A percentile compares a stretch with the other conserved stretches of the same genome.
Conservation (phyloP, 2,888 invertebrate genomes). For the Epirrhoe alternata region DNA sequence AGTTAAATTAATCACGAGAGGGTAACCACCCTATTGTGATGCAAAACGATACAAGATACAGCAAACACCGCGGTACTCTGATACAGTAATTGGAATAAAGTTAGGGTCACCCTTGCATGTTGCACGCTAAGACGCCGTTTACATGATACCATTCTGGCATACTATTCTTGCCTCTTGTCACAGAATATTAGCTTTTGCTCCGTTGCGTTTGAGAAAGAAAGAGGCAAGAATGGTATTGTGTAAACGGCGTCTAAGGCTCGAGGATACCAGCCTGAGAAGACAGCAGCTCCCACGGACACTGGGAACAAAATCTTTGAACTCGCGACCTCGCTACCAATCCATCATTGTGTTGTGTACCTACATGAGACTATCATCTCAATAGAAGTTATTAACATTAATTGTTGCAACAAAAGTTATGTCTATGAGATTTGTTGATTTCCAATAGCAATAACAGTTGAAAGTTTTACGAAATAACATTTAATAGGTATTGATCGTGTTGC, state of each 20-base stretch:
- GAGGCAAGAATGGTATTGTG: too few relatives aligned
- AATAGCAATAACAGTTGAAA: background rate
- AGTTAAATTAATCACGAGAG: constrained; percentile 36
- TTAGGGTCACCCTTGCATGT: constrained; percentile 12
- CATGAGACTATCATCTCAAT: constrained; percentile 1
- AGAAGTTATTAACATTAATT: background rate
- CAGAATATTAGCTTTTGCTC: too few relatives aligned
- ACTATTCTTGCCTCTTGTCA: too few relatives aligned
- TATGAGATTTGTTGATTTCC: background rate
- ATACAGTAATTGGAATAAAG: constrained; percentile 21
- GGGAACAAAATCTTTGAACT: constrained; percentile 9
- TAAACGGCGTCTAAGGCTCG: too few relatives aligned
- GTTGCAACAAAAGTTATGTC: background rate
- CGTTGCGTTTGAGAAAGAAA: too few relatives aligned
- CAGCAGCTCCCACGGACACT: background rate
- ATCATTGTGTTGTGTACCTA: constrained; percentile 7
- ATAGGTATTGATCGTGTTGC: background rate
- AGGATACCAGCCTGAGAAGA: too few relatives aligned
- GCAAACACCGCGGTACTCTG: constrained; percentile 12
- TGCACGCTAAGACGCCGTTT: background rate
- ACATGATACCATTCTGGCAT: too few relatives aligned
- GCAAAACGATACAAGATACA: constrained; percentile 28
- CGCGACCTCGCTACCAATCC: constrained; percentile 17
- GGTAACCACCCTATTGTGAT: constrained; percentile 34
- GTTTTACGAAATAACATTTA: background rate